These are phyloP conservation scores for Xiphophorus maculatus DNA, from an alignment of 2,113 vertebrate genomes.

Conservation along the genomic window DNA sequence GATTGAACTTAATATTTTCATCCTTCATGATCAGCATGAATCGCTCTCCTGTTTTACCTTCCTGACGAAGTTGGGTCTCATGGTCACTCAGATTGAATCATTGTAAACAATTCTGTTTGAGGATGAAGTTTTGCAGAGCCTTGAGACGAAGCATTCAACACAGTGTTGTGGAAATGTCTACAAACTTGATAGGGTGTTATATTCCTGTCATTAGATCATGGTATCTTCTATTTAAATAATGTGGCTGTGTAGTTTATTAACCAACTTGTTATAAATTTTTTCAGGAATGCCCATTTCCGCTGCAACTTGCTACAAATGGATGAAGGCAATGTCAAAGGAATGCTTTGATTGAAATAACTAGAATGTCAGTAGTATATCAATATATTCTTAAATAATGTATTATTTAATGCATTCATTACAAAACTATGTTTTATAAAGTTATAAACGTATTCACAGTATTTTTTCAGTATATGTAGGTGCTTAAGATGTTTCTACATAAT, in stretches of 20 bases:
- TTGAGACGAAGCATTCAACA: slow-evolving; percentile 50
- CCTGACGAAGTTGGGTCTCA: slow-evolving; percentile 11
- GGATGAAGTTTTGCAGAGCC: slow-evolving; percentile 42
- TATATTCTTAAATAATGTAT: slow-evolving; percentile 61
- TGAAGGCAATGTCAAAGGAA: slow-evolving; percentile 61
- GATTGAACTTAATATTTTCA: slow-evolving; percentile 69
- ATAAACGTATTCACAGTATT: slow-evolving; percentile 76
- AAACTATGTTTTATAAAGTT: slow-evolving; percentile 75
- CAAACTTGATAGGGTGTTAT: slow-evolving; percentile 6
- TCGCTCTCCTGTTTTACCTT: slow-evolving; percentile 17
- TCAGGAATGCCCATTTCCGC: slow-evolving; percentile 48
- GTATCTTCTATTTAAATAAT: slow-evolving; percentile 22
- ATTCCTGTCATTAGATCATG: slow-evolving; percentile 7
- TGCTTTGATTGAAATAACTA: slow-evolving; percentile 55
- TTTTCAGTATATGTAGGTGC: slow-evolving; percentile 73
- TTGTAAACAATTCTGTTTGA: slow-evolving; percentile 53
- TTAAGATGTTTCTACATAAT: slow-evolving; percentile 68
- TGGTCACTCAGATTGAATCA: slow-evolving; percentile 36
- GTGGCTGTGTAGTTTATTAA: slow-evolving; percentile 3
- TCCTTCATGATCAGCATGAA: slow-evolving; percentile 37
- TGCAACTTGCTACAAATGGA: slow-evolving; percentile 58
- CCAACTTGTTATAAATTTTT: slow-evolving; percentile 20
- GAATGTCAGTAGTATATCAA: slow-evolving; percentile 49
- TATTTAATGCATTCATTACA: slow-evolving; percentile 65
- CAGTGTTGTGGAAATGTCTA: slow-evolving; percentile 34